Evolutionary conservation across 1,140 invertebrate species (phyloP).

Genomic region (Drosophila triauraria): DNA sequence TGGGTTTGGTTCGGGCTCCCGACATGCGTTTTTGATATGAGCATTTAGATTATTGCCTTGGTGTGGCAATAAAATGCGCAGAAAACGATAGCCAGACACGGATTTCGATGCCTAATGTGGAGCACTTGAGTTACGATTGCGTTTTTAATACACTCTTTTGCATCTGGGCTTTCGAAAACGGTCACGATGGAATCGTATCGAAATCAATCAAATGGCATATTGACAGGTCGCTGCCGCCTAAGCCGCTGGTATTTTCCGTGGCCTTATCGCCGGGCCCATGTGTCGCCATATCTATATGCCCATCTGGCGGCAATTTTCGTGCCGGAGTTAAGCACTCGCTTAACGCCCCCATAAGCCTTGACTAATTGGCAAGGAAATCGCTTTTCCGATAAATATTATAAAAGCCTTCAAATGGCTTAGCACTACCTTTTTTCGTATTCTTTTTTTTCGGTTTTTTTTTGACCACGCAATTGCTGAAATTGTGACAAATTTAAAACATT

Average conservation of each 20-base stretch:
- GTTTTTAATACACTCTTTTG: conserved; percentile 20
- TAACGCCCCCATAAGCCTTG: conserved; percentile 69
- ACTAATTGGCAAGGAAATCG: conserved; percentile 78
- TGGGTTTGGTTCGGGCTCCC: conserved; percentile 22
- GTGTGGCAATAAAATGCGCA: conserved; percentile 57
- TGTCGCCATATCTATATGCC: conserved; percentile 60
- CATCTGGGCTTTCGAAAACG: conserved; percentile 32
- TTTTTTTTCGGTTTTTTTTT: background rate
- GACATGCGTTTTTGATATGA: conserved; percentile 74
- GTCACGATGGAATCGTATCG: conserved; percentile 26
- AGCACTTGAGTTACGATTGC: conserved; percentile 42
- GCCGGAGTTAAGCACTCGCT: conserved; percentile 52
- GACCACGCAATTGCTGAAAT: conserved; percentile 61
- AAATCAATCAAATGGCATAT: conserved; percentile 68
- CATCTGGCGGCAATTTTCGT: conserved; percentile 69
- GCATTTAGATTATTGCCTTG: conserved; percentile 67
- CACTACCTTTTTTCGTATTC: background rate
- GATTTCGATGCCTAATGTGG: conserved; percentile 38
- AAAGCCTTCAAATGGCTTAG: conserved; percentile 25
- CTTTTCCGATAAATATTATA: conserved; percentile 54
- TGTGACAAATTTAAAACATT: conserved; percentile 65
- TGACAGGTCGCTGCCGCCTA: conserved; percentile 68
- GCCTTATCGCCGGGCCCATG: conserved; percentile 58
- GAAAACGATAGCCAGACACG: conserved; percentile 57
- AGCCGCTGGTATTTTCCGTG: conserved; percentile 44